phyloP scores from a whole-genome alignment of 2,797 vertebrate species.

The Tadarida brasiliensis region DNA sequence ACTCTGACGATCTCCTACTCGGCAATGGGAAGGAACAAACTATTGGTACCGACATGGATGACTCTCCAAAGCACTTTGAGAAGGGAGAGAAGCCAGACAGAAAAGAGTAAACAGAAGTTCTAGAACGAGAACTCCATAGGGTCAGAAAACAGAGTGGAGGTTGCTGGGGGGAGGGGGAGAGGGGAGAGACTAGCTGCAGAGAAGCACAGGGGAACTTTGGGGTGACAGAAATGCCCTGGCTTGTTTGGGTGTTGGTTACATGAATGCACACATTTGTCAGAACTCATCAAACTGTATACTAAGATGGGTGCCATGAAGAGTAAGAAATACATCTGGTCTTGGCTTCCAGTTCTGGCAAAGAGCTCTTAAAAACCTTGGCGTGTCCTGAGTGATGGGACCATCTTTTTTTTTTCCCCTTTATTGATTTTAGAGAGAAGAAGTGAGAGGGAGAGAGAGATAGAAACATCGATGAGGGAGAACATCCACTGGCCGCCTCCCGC shows the following conservation, averaged over 20 bases:
- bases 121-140: background rate
- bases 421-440: too few relatives aligned
- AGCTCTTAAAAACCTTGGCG: background rate
- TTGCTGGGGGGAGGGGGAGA: background rate
- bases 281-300: background rate
- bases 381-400: background rate
- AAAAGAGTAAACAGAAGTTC: background rate
- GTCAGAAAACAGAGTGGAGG: background rate
- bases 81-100: too few relatives aligned
- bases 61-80: background rate
- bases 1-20: too few relatives aligned
- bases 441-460: too few relatives aligned
- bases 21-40: background rate
- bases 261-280: background rate
- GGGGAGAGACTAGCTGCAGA: background rate
- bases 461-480: too few relatives aligned
- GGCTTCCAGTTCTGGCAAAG: background rate
- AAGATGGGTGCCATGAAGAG: too few relatives aligned
- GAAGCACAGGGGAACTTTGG: background rate
- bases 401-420: background rate
- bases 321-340: background rate
- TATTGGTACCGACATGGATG: accelerated
- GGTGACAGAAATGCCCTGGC: background rate
- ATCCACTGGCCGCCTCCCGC: too few relatives aligned
- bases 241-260: background rate